Percentiles rank a stretch among this genome's conserved stretches.
Conservation (phyloP, 2,888 invertebrate species). For the Pemphredon lugubris region DNA sequence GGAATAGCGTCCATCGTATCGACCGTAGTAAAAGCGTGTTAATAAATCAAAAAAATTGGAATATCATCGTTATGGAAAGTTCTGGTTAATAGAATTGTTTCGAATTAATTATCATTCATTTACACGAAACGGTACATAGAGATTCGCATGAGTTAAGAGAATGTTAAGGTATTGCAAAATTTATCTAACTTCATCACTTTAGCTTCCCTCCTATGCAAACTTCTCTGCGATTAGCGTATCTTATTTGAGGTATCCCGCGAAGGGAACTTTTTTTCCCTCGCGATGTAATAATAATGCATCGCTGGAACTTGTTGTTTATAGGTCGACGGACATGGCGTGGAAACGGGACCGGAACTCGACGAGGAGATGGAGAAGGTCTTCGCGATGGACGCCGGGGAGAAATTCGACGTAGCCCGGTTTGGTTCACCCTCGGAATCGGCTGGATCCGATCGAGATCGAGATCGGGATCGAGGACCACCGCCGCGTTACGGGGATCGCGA, state of each 20-base stretch:
- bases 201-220: too few species aligned
- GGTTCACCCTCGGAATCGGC: slow-evolving; percentile 79
- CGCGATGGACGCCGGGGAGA: slow-evolving; percentile 85
- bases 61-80: too few species aligned
- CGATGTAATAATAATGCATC: not conserved
- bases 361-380: slow-evolving; percentile 95
- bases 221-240: not conserved
- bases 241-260: not conserved
- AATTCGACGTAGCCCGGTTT: slow-evolving; percentile 84
- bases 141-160: too few species aligned
- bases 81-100: too few species aligned
- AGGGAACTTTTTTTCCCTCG: not conserved
- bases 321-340: slow-evolving; percentile 84
- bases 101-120: too few species aligned
- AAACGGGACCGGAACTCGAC: slow-evolving; percentile 88
- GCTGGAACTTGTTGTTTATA: slow-evolving; percentile 57
- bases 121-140: too few species aligned
- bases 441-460: slow-evolving; percentile 77
- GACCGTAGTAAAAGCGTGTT: too few species aligned
- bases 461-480: slow-evolving; percentile 77
- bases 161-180: too few species aligned
- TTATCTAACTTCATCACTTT: not conserved
- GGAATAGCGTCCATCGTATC: too few species aligned
- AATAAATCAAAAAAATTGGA: too few species aligned
- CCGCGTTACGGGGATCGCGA: slow-evolving; percentile 79